Percentiles rank a stretch among this genome's conserved stretches.
These are phyloP conservation scores for Leptura quadrifasciata DNA, from an alignment of 2,888 invertebrate species.

Conservation along the genomic window DNA sequence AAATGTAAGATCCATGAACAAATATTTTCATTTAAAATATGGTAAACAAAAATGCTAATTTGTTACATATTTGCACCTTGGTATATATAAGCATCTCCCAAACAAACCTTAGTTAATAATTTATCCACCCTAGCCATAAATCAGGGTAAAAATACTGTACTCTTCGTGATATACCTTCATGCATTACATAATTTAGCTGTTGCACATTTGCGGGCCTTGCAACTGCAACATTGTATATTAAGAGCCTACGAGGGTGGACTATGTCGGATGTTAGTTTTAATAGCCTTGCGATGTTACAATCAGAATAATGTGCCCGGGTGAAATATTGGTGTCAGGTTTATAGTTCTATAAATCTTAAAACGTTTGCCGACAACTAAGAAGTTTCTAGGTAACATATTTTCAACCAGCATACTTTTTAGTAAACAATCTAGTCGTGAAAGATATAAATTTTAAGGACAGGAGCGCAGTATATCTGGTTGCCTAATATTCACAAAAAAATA, in stretches of 20 bases:
- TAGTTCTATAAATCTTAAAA: not conserved
- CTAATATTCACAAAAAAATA: no score
- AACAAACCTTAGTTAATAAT: conserved; percentile 10
- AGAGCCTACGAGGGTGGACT: not conserved
- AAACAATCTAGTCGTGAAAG: no score
- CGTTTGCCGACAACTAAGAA: not conserved
- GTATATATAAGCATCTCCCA: not conserved
- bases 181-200: conserved; percentile 16
- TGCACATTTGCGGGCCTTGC: conserved; percentile 10
- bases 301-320: not conserved
- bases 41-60: no score
- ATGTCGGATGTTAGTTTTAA: not conserved
- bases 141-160: conserved; percentile 12
- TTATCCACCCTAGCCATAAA: not conserved
- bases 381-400: no score
- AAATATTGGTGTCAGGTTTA: not conserved
- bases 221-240: not conserved
- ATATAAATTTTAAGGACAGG: no score
- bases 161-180: not conserved
- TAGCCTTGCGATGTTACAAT: not conserved
- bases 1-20: no score
- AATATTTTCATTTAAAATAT: no score
- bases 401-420: no score
- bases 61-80: no score
- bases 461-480: no score